These are phyloP conservation scores for Phengaris alcon DNA, from an alignment of 2,888 invertebrate species.

Conservation along the genomic window DNA sequence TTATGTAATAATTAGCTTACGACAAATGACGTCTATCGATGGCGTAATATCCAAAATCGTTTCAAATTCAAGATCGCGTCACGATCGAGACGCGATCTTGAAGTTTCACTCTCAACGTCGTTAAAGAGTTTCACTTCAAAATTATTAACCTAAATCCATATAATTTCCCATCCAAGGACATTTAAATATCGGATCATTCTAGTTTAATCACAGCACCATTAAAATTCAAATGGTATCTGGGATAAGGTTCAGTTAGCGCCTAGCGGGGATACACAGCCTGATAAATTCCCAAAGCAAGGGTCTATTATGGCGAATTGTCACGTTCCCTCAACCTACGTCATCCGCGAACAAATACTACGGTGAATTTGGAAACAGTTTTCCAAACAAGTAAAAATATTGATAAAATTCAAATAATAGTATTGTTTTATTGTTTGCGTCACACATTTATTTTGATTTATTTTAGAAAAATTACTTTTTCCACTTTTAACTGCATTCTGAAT, in stretches of 20 bases:
- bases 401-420: no score
- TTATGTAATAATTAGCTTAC: no score
- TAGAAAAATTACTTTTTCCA: no score
- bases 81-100: no score
- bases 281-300: constrained; percentile 54
- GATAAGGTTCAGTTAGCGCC: constrained; percentile 31
- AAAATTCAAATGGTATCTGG: constrained; percentile 16
- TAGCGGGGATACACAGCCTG: constrained; percentile 43
- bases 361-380: constrained; percentile 40
- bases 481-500: no score
- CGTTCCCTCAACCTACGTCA: constrained; percentile 46
- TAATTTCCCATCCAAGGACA: background rate
- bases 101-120: no score
- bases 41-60: no score
- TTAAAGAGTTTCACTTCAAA: background rate
- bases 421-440: no score
- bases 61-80: no score
- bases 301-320: constrained; percentile 57
- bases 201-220: background rate
- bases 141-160: background rate
- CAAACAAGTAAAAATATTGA: background rate
- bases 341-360: constrained; percentile 37
- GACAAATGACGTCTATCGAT: no score
- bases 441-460: no score
- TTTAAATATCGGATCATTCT: background rate